Conservation (phyloP, 30 jellyfish, hydroid and myxozoan species). For the Haliclystus octoradiatus region DNA sequence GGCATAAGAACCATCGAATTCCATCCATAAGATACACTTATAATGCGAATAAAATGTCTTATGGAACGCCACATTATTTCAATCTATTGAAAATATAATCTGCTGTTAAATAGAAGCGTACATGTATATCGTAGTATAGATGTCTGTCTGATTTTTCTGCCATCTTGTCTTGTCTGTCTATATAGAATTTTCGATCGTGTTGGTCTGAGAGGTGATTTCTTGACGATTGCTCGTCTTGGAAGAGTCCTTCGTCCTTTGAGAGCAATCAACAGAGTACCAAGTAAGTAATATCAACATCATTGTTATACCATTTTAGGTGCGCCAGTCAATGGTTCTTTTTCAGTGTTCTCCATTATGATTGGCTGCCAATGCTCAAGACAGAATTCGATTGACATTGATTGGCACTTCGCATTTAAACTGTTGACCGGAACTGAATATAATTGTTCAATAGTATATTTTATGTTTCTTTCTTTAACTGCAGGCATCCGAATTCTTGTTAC, state of each 20-base stretch:
- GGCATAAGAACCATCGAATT: too few species aligned
- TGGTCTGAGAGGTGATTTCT: slow-evolving; percentile 64
- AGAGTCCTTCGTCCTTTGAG: slow-evolving; percentile 79
- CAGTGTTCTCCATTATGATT: not conserved
- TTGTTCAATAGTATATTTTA: too few species aligned
- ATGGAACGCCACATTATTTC: too few species aligned
- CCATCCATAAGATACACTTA: too few species aligned
- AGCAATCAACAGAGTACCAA: slow-evolving; percentile 94
- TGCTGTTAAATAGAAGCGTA: too few species aligned
- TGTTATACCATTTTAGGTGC: too few species aligned
- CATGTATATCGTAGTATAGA: not conserved
- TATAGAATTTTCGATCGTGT: slow-evolving; percentile 46
- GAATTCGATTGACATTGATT: too few species aligned
- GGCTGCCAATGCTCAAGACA: not conserved
- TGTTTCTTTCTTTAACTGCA: too few species aligned
- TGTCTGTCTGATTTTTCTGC: not conserved
- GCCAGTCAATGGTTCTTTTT: too few species aligned
- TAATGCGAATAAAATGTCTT: too few species aligned
- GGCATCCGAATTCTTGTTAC: slow-evolving; percentile 87
- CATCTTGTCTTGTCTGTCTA: not conserved
- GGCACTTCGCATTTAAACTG: not conserved
- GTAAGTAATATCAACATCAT: slow-evolving; percentile 20
- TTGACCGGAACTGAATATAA: too few species aligned
- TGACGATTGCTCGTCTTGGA: slow-evolving; percentile 60
- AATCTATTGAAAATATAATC: too few species aligned